phyloP scores from a whole-genome alignment of 2,113 vertebrate genomes.

The Triplophysa tibetana region DNA sequence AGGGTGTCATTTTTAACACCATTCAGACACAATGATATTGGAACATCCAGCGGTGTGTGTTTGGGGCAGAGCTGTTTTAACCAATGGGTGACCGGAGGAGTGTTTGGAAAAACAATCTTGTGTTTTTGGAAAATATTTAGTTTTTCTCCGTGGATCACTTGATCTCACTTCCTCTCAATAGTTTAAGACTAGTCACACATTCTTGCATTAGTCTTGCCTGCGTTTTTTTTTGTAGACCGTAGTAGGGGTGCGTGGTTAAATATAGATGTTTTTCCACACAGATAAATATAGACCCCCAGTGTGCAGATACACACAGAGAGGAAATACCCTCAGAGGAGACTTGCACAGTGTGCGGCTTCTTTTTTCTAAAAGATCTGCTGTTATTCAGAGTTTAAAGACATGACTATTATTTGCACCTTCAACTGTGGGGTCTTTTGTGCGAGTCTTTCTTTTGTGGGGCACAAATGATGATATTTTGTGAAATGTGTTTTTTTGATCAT shows the following conservation, averaged over 20 bases:
- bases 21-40: no score
- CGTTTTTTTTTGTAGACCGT: slow-evolving; percentile 20
- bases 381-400: slow-evolving; percentile 5
- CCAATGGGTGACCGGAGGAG: no score
- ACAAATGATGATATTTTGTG: no score
- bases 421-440: neutral
- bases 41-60: no score
- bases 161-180: no score
- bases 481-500: no score
- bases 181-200: neutral
- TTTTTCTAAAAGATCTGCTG: slow-evolving; percentile 2
- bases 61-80: no score
- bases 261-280: slow-evolving; percentile 15
- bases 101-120: no score
- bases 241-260: slow-evolving; percentile 24
- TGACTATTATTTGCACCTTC: neutral
- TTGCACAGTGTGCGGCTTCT: neutral
- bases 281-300: slow-evolving; percentile 19
- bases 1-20: no score
- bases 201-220: slow-evolving; percentile 11
- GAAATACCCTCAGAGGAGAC: slow-evolving; percentile 13
- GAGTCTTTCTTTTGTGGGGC: no score
- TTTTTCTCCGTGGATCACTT: no score
- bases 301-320: slow-evolving; percentile 19
- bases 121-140: no score